Percentiles rank a stretch among this genome's conserved stretches.
phyloP scores from a whole-genome alignment of 2,113 vertebrate genomes.

The Lethenteron camtschaticum region DNA sequence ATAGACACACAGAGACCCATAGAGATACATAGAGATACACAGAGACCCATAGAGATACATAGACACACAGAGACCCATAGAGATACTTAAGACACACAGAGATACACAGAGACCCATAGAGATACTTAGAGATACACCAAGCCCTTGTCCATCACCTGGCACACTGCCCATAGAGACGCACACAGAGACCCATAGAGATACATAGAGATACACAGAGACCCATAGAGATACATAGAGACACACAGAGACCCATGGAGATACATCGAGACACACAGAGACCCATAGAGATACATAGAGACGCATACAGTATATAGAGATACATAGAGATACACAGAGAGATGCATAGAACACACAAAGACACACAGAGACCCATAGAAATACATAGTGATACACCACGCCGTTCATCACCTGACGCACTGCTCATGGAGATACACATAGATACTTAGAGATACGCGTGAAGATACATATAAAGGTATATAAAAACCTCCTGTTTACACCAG shows the following conservation, averaged over 20 bases:
- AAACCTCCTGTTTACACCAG: not conserved
- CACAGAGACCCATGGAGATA: not conserved
- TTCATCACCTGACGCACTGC: slow-evolving; percentile 5
- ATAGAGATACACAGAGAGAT: no score
- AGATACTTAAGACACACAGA: no score
- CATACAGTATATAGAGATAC: not conserved
- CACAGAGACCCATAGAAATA: not conserved
- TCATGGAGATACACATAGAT: not conserved
- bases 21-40: not conserved
- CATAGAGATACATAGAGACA: no score
- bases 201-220: not conserved
- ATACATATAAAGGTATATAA: not conserved
- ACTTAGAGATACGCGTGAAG: no score
- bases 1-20: no score
- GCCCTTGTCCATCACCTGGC: not conserved
- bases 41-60: not conserved
- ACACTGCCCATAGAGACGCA: slow-evolving; percentile 4
- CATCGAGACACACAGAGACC: not conserved
- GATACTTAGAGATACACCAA: slow-evolving; percentile 8
- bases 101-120: no score
- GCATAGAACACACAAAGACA: not conserved
- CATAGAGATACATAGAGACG: not conserved
- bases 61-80: not conserved
- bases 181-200: slow-evolving; percentile 7
- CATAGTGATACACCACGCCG: not conserved